phyloP scores from a whole-genome alignment of 2,888 invertebrate species.

The Luffia ferchaultella region DNA sequence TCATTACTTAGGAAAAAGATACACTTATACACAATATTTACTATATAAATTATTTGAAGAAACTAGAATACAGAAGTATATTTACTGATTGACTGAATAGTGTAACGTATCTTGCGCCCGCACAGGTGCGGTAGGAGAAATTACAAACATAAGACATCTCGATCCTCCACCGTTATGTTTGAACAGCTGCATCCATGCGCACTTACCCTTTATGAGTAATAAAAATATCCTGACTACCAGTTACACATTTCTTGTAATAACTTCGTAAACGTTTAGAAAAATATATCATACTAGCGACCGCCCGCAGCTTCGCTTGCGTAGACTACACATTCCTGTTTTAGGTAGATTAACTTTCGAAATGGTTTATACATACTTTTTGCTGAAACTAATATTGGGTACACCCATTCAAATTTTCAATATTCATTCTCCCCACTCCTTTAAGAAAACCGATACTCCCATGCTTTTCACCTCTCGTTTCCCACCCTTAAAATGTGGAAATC shows the following conservation, averaged over 20 bases:
- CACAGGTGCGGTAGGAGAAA: neutral
- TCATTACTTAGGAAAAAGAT: too few relatives aligned
- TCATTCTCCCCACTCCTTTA: too few relatives aligned
- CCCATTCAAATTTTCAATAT: neutral
- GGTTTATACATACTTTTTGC: neutral
- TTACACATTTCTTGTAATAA: neutral
- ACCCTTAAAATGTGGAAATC: too few relatives aligned
- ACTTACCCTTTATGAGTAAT: neutral
- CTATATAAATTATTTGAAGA: too few relatives aligned
- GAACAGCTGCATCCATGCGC: neutral
- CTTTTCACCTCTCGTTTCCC: too few relatives aligned
- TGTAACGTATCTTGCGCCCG: neutral
- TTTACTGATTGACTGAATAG: too few relatives aligned
- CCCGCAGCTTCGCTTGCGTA: too few relatives aligned
- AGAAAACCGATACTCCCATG: too few relatives aligned
- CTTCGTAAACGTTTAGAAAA: neutral
- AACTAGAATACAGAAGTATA: too few relatives aligned
- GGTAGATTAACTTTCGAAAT: neutral
- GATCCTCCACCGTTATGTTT: neutral
- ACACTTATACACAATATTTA: too few relatives aligned
- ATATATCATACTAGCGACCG: too few relatives aligned
- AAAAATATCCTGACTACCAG: neutral
- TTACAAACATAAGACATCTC: neutral
- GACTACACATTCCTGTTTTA: neutral
- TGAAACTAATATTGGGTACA: neutral